Evolutionary conservation across 2,113 vertebrate species (phyloP).

Genomic region (Lates calcarifer): DNA sequence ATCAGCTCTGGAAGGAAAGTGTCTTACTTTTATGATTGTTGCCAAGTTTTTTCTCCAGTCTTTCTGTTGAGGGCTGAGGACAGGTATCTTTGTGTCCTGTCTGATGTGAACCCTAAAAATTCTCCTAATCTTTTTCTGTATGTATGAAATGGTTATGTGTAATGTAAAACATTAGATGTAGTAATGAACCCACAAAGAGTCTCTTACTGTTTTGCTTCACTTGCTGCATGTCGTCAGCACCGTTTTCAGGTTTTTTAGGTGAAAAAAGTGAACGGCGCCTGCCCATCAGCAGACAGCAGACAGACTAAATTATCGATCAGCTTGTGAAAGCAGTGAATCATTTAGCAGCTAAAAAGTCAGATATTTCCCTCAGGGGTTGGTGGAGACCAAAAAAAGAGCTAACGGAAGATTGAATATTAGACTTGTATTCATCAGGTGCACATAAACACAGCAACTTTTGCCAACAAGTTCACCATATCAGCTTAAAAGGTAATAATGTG

Average conservation of each 20-base stretch:
- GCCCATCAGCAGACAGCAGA: not conserved
- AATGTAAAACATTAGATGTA: no score
- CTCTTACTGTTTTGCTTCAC: no score
- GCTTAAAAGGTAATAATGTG: no score
- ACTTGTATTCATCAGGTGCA: not conserved
- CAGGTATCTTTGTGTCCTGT: no score
- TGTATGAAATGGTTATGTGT: no score
- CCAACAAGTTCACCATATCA: no score
- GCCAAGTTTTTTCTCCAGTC: not conserved
- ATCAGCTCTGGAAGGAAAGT: not conserved
- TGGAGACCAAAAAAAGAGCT: not conserved
- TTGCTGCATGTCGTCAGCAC: not conserved
- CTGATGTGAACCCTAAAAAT: no score
- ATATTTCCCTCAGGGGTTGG: not conserved
- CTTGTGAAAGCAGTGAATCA: not conserved
- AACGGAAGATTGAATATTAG: not conserved
- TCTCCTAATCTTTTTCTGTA: no score
- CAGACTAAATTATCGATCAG: not conserved
- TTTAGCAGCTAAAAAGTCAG: not conserved
- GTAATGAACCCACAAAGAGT: no score
- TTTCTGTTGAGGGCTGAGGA: no score
- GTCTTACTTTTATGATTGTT: conserved; percentile 11
- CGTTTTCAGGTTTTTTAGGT: not conserved
- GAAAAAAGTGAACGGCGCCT: not conserved
- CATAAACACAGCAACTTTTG: no score